Evolutionary conservation across 2,113 vertebrate genomes (phyloP), one percentile per base, ranked within the genome.

Genomic region (Ophiodon elongatus): DNA sequence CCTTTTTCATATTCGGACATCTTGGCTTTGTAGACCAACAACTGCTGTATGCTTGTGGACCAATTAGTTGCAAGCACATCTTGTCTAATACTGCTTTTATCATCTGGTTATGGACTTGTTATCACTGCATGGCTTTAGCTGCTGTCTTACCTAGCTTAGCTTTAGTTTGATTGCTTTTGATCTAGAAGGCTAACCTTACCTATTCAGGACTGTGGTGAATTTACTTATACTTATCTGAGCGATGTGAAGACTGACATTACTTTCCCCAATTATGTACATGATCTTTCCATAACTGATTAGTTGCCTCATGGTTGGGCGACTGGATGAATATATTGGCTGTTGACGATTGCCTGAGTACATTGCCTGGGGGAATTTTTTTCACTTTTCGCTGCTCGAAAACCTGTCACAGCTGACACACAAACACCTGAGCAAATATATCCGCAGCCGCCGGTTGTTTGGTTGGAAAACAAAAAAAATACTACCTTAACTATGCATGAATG

Each of bases 111-210:
- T 41, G n/a, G 68, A 35, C 33, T 50, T 23, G n/a, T 29, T 23
- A 25, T 52, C 50, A 9, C 59, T 57, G 29, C 35, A 37, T 37
- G 17, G 29, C 31, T 50, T 86, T 69, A 27, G 71, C 63, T 27
- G 41, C 56, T 25, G 23, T 35, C 31, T 47, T 63, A 57, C 15
- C n/a, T 63, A 23, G 23, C 14, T 33, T 23, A 31, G 29, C n/a
- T 62, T 50, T 25, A 6, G 25, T 23, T 67, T 67, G 69, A 13
- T 73, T 65, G 25, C 9, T 70, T 41, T 59, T 19, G 7, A 45
- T 31, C 66, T 77, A 67, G 54, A 75, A 64, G 59, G 65, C 23
- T 63, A 59, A 82, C 68, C 21, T 80, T 31, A 75, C 33, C 75
- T 65, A 25, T 31, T 21, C 15, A 6, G 11, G 25, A 45, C 39